Evolutionary conservation across 2,888 invertebrate genomes (phyloP), one percentile per base, ranked within the genome.

Genomic region (Trachelus tabidus): DNA sequence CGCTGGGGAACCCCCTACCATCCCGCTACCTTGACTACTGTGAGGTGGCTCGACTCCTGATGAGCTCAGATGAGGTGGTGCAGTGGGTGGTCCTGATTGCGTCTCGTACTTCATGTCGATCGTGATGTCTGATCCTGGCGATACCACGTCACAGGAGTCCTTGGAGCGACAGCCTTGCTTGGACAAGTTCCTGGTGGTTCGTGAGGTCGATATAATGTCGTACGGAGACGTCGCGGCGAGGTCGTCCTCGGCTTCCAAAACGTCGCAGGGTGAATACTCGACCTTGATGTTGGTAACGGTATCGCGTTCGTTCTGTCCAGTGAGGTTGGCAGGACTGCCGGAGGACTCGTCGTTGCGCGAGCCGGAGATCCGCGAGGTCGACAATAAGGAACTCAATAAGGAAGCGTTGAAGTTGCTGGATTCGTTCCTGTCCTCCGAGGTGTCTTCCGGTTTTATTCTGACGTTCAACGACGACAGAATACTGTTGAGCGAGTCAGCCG

Each of bases 61-160:
- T 0, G 89, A 86, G 0, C 87, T 86, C 33, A 91, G 78, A 73
- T 91, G 90, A 0, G 89, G 87, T 9, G 89, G 89, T 4, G 87
- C 89, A 4, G 87, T 83, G 30, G 89, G 88, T 0, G 88, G 89
- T 4, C 88, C 90, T 1, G 88, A 81, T 69, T 91, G 91, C 3
- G 87, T 89, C 80, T 91, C 91, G 88, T 90, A 91, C 87, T 91
- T 91, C 91, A 91, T 91, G 15, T 90, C 90, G 83, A 86, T 83
- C 77, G 80, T 84, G 34, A 88, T 83, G 30, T 87, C 85, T 15
- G 88, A 83, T 77, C 83, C 84, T 35, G 88, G 86, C 31, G 89
- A 82, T 35, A 86, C 82, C 12, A 84, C 79, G 56, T 82, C 79
- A 68, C 85, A 85, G 75, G 82, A 80, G 11, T 84, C 74, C 78